phyloP scores from a whole-genome alignment of 2,797 vertebrate genomes.

The Mergus octosetaceus region DNA sequence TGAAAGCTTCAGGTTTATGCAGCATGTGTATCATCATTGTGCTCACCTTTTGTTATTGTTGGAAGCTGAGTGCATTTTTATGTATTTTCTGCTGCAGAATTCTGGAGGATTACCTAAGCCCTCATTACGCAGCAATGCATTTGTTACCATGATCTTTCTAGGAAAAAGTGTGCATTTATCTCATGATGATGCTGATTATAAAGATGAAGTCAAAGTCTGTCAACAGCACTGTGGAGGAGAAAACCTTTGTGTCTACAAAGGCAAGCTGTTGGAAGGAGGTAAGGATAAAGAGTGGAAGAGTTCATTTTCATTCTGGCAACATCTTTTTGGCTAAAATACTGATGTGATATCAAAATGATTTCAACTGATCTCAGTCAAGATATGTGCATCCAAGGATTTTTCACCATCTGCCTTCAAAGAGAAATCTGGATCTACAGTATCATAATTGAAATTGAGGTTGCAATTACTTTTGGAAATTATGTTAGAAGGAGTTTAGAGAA shows the following conservation, averaged over 20 bases:
- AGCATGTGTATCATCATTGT: rapidly evolving
- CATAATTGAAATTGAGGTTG: constrained; percentile 46
- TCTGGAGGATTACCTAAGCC: constrained; percentile 76
- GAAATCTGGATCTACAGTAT: constrained; percentile 54
- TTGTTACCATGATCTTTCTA: constrained; percentile 88
- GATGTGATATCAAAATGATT: constrained; percentile 42
- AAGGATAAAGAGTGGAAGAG: constrained; percentile 38
- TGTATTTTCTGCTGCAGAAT: constrained; percentile 75
- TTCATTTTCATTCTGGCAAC: neutral
- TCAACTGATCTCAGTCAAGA: constrained; percentile 41
- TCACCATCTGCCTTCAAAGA: constrained; percentile 43
- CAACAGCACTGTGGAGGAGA: constrained; percentile 97
- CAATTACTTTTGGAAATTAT: constrained; percentile 47
- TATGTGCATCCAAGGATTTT: constrained; percentile 33
- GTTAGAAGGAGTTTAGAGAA: constrained; percentile 42
- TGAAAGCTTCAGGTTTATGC: neutral
- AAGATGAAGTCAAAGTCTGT: constrained; percentile 90
- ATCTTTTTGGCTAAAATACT: constrained; percentile 16
- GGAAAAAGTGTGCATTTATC: constrained; percentile 88
- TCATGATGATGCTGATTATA: constrained; percentile 75
- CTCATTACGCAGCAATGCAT: constrained; percentile 81
- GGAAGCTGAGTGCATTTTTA: neutral
- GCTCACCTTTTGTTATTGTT: neutral
- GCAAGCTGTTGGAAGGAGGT: constrained; percentile 89
- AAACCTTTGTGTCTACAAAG: constrained; percentile 93